Evolutionary conservation across 2,888 invertebrate genomes (phyloP).

Genomic region (Listrodromus nycthemerus): DNA sequence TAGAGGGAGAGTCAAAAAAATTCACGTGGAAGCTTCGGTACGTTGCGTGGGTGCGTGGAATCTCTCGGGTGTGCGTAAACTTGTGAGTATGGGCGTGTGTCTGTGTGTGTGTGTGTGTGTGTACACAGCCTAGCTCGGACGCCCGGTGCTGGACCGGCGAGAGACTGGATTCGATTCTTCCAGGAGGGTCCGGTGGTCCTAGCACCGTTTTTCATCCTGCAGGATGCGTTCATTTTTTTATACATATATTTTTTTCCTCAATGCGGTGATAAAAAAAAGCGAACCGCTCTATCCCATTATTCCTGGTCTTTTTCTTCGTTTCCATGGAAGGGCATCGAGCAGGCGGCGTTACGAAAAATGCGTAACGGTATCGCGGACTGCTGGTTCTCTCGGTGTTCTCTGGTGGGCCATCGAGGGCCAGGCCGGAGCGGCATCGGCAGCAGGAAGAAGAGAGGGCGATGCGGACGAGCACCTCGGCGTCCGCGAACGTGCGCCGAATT

Average conservation of each 20-base stretch:
- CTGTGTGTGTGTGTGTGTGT: constrained; percentile 10
- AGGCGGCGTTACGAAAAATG: constrained; percentile 61
- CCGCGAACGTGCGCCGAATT: constrained; percentile 69
- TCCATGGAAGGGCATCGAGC: constrained; percentile 27
- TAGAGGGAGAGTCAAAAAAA: constrained; percentile 28
- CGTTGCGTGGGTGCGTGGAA: constrained; percentile 52
- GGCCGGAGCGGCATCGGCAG: constrained; percentile 30
- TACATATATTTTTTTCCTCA: constrained; percentile 35
- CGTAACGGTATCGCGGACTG: constrained; percentile 66
- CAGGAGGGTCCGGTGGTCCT: constrained; percentile 48
- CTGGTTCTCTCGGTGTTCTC: constrained; percentile 40
- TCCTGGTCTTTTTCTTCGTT: constrained; percentile 43
- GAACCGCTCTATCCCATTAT: constrained; percentile 58
- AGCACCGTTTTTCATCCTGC: constrained; percentile 39
- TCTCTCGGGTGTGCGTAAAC: constrained; percentile 12
- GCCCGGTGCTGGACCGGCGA: constrained; percentile 48
- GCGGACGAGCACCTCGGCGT: constrained; percentile 39
- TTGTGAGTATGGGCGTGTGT: constrained; percentile 11
- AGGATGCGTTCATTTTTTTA: constrained; percentile 64
- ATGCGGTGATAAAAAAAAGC: background rate
- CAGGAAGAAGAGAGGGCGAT: constrained; percentile 47
- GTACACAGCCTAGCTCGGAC: constrained; percentile 22
- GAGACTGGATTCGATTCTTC: constrained; percentile 9
- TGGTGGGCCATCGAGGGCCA: constrained; percentile 47
- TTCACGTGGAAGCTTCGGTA: constrained; percentile 35